Percentiles rank a stretch among this genome's conserved stretches.
Evolutionary conservation across 2,113 vertebrate species (phyloP).

Genomic region (Struthidea cinerea): DNA sequence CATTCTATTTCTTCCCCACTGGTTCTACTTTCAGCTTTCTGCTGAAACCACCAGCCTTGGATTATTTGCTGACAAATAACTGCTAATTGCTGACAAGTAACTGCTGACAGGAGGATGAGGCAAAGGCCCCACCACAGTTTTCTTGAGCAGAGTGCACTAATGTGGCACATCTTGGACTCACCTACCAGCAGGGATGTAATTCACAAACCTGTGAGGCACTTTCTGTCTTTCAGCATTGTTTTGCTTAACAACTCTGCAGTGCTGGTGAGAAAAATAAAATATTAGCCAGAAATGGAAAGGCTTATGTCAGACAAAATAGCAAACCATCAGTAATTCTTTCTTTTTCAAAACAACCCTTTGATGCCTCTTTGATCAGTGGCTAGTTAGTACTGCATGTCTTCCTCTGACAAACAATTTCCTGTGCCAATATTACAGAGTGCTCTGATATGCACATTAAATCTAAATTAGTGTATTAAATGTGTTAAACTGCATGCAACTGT

Average conservation of each 20-base stretch:
- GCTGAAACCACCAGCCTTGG: not conserved
- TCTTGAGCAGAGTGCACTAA: not conserved
- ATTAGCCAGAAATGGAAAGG: not conserved
- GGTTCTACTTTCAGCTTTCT: not conserved
- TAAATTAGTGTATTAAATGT: constrained; percentile 31
- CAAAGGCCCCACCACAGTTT: not conserved
- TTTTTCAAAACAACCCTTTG: not conserved
- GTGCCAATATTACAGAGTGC: not conserved
- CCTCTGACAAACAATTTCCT: not conserved
- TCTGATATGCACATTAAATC: constrained; percentile 23
- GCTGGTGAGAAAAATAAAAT: not conserved
- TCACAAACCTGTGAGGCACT: not conserved
- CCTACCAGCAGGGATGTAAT: not conserved
- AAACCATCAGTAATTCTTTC: not conserved
- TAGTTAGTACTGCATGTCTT: not conserved
- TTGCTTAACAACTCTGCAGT: not conserved
- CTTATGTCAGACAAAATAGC: not conserved
- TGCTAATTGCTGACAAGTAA: not conserved
- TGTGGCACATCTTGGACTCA: not conserved
- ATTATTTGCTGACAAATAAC: not conserved
- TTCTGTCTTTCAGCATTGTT: not conserved
- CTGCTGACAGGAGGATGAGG: not conserved
- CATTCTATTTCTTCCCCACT: not conserved
- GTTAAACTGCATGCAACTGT: not conserved
- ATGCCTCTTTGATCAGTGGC: not conserved